These are phyloP conservation scores for Pocillopora damicornis DNA, from an alignment of 64 coral and sea anemone species.

Conservation along the genomic window DNA sequence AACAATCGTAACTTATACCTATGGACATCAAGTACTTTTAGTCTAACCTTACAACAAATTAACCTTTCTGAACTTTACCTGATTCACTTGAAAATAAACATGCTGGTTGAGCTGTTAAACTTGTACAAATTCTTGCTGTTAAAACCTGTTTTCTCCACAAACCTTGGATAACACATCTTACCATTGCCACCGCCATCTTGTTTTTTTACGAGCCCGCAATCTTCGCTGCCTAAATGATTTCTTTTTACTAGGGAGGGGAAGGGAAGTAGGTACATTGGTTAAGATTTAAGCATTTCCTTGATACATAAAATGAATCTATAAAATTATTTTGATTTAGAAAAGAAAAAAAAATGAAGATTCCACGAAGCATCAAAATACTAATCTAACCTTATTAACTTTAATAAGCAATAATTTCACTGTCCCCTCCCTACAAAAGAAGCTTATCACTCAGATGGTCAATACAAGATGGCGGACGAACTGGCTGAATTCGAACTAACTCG, in stretches of 20 bases:
- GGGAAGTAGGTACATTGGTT: neutral
- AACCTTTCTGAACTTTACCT: neutral
- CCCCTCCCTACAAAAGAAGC: neutral
- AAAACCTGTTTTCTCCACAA: conserved; percentile 2
- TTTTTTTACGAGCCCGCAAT: neutral
- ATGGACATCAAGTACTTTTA: neutral
- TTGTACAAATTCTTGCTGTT: neutral
- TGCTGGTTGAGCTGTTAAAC: neutral
- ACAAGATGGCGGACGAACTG: conserved; percentile 70
- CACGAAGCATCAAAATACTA: neutral
- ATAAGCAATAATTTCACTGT: neutral
- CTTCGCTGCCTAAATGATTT: neutral
- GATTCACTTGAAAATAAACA: conserved; percentile 12
- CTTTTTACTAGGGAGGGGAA: neutral
- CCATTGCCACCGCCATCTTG: conserved; percentile 7
- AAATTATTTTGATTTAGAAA: neutral
- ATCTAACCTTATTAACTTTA: neutral
- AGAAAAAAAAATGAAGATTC: neutral
- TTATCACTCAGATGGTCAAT: neutral
- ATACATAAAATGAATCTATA: neutral
- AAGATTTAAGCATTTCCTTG: neutral
- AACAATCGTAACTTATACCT: no score
- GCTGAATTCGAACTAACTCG: neutral
- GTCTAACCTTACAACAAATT: neutral
- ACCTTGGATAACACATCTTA: neutral